Evolutionary conservation across 1,140 invertebrate genomes (phyloP).

Genomic region (Drosophila tristis): DNA sequence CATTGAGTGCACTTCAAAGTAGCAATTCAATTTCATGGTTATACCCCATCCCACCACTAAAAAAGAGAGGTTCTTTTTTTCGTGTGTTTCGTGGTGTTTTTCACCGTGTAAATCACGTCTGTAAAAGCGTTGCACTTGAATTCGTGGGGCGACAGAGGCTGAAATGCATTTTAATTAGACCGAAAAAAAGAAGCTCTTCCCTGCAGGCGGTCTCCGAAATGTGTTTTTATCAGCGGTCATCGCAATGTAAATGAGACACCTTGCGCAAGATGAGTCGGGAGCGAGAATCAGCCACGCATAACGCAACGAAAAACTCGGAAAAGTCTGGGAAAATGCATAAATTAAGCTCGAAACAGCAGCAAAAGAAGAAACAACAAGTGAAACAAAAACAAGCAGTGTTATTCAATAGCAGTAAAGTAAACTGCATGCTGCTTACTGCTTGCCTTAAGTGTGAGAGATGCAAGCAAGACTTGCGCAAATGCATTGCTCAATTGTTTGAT

Average conservation of each 20-base stretch:
- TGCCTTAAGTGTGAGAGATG: neutral
- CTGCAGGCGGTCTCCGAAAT: conserved; percentile 39
- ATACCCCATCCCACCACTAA: conserved; percentile 11
- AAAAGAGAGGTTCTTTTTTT: conserved; percentile 21
- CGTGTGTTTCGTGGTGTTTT: conserved; percentile 1
- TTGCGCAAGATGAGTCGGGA: conserved; percentile 24
- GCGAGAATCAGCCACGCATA: conserved; percentile 62
- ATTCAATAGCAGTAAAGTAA: no score
- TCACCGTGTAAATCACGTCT: conserved; percentile 59
- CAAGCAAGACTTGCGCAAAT: conserved; percentile 40
- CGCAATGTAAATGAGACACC: conserved; percentile 44
- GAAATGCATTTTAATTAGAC: conserved; percentile 64
- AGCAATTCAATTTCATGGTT: conserved; percentile 82
- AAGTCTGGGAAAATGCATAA: conserved; percentile 73
- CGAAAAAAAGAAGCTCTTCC: conserved; percentile 7
- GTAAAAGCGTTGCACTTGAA: conserved; percentile 69
- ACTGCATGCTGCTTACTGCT: no score
- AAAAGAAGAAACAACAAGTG: neutral
- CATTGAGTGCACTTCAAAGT: conserved; percentile 80
- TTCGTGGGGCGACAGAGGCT: conserved; percentile 10
- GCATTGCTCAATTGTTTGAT: conserved; percentile 41
- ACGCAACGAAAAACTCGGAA: conserved; percentile 26
- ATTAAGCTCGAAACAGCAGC: conserved; percentile 36
- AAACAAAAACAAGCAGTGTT: conserved; percentile 2
- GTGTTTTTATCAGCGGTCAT: conserved; percentile 52